Conservation (phyloP, 2,888 invertebrate genomes). For the Adela reaumurella region DNA sequence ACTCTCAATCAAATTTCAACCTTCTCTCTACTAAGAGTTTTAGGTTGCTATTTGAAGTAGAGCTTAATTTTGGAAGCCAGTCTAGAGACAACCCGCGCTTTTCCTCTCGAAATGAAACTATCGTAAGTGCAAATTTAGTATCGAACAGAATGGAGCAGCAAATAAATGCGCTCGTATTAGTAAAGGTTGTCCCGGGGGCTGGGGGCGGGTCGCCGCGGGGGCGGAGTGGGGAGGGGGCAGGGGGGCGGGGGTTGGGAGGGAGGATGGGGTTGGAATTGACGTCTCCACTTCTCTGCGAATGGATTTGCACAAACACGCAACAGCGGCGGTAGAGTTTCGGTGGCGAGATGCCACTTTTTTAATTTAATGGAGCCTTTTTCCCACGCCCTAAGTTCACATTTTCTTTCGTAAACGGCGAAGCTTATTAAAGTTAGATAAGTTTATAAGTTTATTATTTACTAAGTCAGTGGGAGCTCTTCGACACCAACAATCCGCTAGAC, state of each 20-base stretch:
- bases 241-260: slow-evolving; percentile 9
- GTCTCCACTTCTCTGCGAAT: slow-evolving; percentile 17
- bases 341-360: background rate
- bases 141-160: slow-evolving; percentile 2
- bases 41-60: too few relatives aligned
- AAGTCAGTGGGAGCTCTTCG: too few relatives aligned
- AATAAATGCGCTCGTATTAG: slow-evolving; percentile 10
- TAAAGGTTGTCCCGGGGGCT: slow-evolving; percentile 10
- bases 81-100: background rate
- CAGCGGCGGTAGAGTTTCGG: slow-evolving; percentile 22
- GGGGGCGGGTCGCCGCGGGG: slow-evolving; percentile 22
- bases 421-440: too few relatives aligned
- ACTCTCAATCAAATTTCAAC: background rate
- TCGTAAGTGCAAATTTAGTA: too few relatives aligned
- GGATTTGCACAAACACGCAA: slow-evolving; percentile 45
- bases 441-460: too few relatives aligned
- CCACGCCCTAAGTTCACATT: too few relatives aligned
- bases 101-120: background rate
- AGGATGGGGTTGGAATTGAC: slow-evolving; percentile 4
- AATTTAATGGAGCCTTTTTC: too few relatives aligned
- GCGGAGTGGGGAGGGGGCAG: slow-evolving; percentile 18
- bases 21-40: too few relatives aligned
- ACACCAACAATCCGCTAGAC: too few relatives aligned
- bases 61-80: background rate
- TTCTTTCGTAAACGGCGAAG: too few relatives aligned